Conservation (phyloP, 2,797 vertebrate genomes). For the Salmo trutta region DNA sequence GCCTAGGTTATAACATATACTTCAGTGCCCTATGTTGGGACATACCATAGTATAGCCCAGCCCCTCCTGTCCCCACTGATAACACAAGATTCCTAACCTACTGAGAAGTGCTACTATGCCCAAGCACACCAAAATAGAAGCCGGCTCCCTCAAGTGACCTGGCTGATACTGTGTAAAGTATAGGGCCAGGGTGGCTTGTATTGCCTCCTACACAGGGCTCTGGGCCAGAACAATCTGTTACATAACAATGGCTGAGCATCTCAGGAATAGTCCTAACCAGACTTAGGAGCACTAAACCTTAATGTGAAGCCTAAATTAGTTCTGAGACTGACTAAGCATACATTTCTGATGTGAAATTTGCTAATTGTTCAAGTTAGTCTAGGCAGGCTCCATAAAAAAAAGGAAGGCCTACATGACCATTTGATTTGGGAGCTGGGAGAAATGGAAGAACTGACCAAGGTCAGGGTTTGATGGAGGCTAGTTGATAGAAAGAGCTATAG, state of each 20-base stretch:
- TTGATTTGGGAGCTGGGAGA: too few species aligned
- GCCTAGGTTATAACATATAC: too few species aligned
- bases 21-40: neutral
- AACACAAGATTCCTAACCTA: neutral
- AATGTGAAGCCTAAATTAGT: too few species aligned
- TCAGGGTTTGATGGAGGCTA: too few species aligned
- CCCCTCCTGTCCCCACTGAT: neutral
- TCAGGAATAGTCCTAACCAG: neutral
- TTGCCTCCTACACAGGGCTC: conserved; percentile 33
- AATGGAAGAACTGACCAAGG: too few species aligned
- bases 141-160: conserved; percentile 15
- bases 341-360: too few species aligned
- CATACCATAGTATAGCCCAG: neutral
- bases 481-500: too few species aligned
- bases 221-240: conserved; percentile 22
- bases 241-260: conserved; percentile 16
- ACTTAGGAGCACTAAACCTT: neutral
- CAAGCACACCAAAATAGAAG: neutral
- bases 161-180: neutral
- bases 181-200: conserved; percentile 3
- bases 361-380: too few species aligned
- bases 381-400: too few species aligned
- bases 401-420: too few species aligned
- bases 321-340: too few species aligned
- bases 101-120: neutral